Base-by-base conservation (phyloP, 2,113 vertebrate genomes). In the Megaceryle maxima region DNA sequence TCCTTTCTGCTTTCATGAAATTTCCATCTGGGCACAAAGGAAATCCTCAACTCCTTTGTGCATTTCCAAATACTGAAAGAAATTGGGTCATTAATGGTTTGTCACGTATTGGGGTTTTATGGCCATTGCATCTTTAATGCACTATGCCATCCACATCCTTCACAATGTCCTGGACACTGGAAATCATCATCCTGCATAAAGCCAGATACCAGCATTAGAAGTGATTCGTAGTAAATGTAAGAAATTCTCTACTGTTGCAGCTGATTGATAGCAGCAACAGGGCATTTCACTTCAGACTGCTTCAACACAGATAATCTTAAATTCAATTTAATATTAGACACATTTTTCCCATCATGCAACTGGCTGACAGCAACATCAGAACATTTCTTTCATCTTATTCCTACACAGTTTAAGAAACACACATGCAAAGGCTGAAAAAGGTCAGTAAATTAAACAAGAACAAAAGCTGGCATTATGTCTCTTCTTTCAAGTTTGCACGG, bases 401-500 rank as follows among this genome's bases (percentile, higher is more conserved):
- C 41, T 62, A 7, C 51, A 46, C 60, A 62, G 43, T 29, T 91
- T 92, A 85, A 90, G 79, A 90, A 92, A 76, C 46, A 76, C 41
- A 82, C 13, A 75, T 90, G 69, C 48, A 69, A 78, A 64, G 55
- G 56, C 67, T 93, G 51, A n/a, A 77, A 96, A 93, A 75, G 73
- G 77, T 91, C 75, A 80, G 67, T 76, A 95, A 95, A 94, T 96
- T 95, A 90, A 95, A 85, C 53, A 93, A 88, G 76, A 95, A 93
- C 53, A 94, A 90, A 95, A 95, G 18, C 19, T 59, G 73, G 76
- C 62, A 84, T 93, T 83, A 78, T 56, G 22, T 63, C n/a, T 89
- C 76, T 74, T 90, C 79, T 92, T 93, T 95, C 39, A 93, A 94
- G 81, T 95, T 94, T 94, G 76, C 76, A 66, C 20, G 31, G 77